Conservation (phyloP, 1,140 invertebrate genomes). For the Macrostomum lignano region DNA sequence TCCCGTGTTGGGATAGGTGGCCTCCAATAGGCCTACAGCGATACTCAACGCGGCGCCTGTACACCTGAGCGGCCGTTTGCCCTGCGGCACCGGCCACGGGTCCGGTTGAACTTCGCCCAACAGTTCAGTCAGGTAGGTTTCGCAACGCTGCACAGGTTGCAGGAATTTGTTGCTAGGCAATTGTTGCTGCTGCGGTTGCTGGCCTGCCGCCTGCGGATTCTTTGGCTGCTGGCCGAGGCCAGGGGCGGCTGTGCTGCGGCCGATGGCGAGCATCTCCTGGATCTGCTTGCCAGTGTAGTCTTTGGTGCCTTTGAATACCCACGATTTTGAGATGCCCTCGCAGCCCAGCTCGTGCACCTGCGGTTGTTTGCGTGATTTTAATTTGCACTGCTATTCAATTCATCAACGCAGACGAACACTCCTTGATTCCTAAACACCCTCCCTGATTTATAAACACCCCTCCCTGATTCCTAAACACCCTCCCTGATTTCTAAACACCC, state of each 20-base stretch:
- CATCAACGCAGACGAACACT: no score
- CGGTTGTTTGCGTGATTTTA: no score
- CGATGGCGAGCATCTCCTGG: conserved; percentile 64
- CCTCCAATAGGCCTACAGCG: conserved; percentile 75
- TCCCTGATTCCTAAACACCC: no score
- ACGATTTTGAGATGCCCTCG: conserved; percentile 78
- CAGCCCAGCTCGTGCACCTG: conserved; percentile 47
- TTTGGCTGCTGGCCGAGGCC: conserved; percentile 14
- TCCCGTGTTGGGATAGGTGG: conserved; percentile 79
- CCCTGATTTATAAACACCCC: no score
- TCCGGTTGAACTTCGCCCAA: conserved; percentile 77
- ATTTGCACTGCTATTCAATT: no score
- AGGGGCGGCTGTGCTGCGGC: conserved; percentile 25
- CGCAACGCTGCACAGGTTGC: conserved; percentile 76
- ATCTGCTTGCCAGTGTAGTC: conserved; percentile 83
- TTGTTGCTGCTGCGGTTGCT: conserved; percentile 31
- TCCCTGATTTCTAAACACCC: no score
- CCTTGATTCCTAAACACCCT: no score
- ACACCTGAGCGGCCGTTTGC: conserved; percentile 65
- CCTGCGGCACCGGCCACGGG: conserved; percentile 79
- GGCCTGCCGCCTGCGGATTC: conserved; percentile 13
- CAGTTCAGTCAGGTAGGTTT: conserved; percentile 72
- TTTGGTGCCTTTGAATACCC: conserved; percentile 89
- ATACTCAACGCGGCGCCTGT: conserved; percentile 82
- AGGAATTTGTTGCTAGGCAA: conserved; percentile 19